These are phyloP conservation scores for Cheracebus regulus DNA, from an alignment of 2,797 vertebrate species.

Conservation along the genomic window DNA sequence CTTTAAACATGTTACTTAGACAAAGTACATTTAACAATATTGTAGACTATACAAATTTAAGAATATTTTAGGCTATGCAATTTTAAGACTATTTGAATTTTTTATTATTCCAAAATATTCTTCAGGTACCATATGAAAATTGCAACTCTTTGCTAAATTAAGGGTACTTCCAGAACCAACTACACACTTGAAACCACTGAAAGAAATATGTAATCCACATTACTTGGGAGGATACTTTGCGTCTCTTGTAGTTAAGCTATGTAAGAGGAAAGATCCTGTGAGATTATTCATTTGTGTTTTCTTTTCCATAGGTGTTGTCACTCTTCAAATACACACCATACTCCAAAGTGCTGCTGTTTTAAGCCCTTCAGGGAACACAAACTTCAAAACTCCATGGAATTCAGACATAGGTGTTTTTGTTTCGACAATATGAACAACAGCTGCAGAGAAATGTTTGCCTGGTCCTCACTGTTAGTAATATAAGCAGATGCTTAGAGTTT, in stretches of 20 bases:
- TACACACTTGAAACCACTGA: neutral
- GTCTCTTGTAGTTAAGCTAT: neutral
- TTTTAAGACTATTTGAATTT: neutral
- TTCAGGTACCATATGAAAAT: neutral
- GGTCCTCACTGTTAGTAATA: neutral
- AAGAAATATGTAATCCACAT: neutral
- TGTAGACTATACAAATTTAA: neutral
- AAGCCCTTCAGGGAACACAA: too few relatives aligned
- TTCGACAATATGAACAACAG: neutral
- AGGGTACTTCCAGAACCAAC: neutral
- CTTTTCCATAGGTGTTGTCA: neutral
- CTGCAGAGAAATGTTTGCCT: neutral
- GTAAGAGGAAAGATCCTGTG: neutral
- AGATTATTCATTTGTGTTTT: neutral
- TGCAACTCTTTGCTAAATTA: neutral
- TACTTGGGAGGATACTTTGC: neutral
- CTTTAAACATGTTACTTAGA: neutral
- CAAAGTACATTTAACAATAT: neutral
- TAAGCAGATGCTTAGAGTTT: neutral
- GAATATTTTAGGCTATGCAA: neutral
- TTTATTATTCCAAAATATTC: neutral
- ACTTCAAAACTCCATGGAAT: neutral
- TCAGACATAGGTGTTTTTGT: neutral
- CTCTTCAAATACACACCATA: neutral
- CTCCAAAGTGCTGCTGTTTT: neutral